phyloP scores from a whole-genome alignment of 2,113 vertebrate genomes.

The Mixornis gularis region DNA sequence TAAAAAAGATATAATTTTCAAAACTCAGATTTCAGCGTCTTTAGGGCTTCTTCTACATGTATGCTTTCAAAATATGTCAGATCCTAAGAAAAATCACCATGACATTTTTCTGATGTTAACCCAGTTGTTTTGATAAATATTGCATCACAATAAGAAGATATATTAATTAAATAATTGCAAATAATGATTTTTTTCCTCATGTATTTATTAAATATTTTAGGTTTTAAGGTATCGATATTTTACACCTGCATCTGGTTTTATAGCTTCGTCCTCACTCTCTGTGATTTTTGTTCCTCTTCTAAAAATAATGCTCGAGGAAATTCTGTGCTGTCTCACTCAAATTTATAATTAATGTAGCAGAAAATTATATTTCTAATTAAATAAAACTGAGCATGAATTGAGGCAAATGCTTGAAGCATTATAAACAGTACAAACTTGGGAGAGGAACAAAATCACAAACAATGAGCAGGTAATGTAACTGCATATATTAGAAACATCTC shows the following conservation, averaged over 20 bases:
- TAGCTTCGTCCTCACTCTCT: background rate
- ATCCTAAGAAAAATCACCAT: background rate
- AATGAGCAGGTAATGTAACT: slow-evolving; percentile 50
- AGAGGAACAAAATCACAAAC: slow-evolving; percentile 36
- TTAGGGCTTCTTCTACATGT: background rate
- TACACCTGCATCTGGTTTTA: background rate
- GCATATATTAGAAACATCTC: slow-evolving; percentile 68
- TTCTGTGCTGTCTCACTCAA: background rate
- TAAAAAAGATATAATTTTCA: background rate
- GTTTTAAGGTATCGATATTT: background rate
- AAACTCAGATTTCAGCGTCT: background rate
- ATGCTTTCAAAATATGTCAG: background rate
- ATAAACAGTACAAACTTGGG: slow-evolving; percentile 32
- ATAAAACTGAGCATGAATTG: slow-evolving; percentile 43
- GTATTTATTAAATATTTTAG: background rate
- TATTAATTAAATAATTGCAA: background rate
- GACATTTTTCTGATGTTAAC: background rate
- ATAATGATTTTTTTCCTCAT: background rate
- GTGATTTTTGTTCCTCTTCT: background rate
- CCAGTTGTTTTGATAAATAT: background rate
- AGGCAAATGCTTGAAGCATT: slow-evolving; percentile 33
- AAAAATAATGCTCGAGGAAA: slow-evolving; percentile 19
- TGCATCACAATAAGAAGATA: background rate
- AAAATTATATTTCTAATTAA: slow-evolving; percentile 64
- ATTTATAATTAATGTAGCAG: slow-evolving; percentile 61